These are phyloP conservation scores for Pangasius mekongensis DNA, from an alignment of 2,797 vertebrate species.

Conservation along the genomic window DNA sequence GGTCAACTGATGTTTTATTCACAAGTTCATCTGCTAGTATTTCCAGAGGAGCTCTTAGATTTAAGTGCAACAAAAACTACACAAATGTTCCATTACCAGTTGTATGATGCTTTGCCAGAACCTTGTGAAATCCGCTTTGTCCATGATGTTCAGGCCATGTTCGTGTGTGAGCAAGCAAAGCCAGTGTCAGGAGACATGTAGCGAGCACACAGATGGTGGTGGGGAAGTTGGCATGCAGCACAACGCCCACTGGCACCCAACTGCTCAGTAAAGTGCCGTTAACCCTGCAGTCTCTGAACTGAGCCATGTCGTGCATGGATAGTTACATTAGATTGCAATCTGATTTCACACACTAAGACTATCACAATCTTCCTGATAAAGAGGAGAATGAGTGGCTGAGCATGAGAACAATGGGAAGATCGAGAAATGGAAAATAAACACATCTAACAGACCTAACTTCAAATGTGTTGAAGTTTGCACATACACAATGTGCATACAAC, in stretches of 20 bases:
- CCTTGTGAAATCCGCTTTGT: conserved; percentile 20
- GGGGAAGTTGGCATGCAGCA: conserved; percentile 59
- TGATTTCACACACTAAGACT: not conserved
- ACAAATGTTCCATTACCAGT: conserved; percentile 21
- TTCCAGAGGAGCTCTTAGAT: conserved; percentile 11
- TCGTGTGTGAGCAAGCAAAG: conserved; percentile 22
- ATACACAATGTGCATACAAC: not conserved
- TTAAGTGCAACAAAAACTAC: conserved; percentile 26
- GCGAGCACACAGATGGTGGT: conserved; percentile 55
- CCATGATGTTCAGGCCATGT: conserved; percentile 33
- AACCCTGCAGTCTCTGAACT: conserved; percentile 60
- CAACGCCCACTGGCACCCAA: conserved; percentile 59
- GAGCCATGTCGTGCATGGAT: not conserved
- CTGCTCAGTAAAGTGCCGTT: conserved; percentile 54
- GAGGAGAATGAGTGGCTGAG: not conserved
- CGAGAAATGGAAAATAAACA: not conserved
- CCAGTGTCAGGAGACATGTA: conserved; percentile 38
- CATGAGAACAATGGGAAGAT: not conserved
- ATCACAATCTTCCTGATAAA: not conserved
- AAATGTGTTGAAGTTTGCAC: not conserved
- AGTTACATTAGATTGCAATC: not conserved
- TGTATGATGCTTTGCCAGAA: conserved; percentile 20
- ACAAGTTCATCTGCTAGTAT: conserved; percentile 17
- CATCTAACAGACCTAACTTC: not conserved
- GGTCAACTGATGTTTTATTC: conserved; percentile 5